Percentiles rank a stretch among this genome's conserved stretches.
These are phyloP conservation scores for Noctua pronuba DNA, from an alignment of 2,888 invertebrate species.

Conservation along the genomic window DNA sequence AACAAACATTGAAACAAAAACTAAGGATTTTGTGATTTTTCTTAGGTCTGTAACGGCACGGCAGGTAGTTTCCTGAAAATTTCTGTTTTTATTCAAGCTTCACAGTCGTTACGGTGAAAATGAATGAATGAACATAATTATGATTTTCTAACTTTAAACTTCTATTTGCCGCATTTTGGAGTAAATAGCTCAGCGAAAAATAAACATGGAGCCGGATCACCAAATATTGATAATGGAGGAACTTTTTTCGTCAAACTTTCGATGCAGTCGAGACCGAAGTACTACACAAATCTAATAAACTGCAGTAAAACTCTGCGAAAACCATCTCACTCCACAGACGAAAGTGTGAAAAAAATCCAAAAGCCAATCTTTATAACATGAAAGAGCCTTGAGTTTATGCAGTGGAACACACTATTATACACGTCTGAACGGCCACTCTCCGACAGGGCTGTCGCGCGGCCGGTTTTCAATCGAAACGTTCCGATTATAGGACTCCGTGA, in stretches of 20 bases:
- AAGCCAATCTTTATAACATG: conserved; percentile 32
- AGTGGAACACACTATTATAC: conserved; percentile 47
- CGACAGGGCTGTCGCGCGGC: conserved; percentile 39
- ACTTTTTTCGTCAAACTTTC: background rate
- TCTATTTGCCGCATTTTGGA: background rate
- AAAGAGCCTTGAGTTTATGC: conserved; percentile 36
- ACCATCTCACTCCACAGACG: background rate
- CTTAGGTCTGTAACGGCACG: background rate
- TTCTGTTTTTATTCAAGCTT: background rate
- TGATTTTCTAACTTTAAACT: background rate
- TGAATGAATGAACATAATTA: background rate
- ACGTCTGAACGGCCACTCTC: conserved; percentile 32
- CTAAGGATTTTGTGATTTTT: background rate
- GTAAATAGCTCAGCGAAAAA: background rate
- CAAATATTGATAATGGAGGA: background rate
- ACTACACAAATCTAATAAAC: background rate
- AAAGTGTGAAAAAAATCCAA: conserved; percentile 19
- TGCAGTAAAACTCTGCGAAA: background rate
- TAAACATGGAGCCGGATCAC: background rate
- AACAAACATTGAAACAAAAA: background rate
- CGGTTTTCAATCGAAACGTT: conserved; percentile 7
- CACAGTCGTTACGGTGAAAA: background rate
- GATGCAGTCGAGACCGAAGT: no score
- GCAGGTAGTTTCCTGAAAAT: background rate
- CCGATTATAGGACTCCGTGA: background rate